These are phyloP conservation scores for Sminthurides bifidus DNA, from an alignment of 1,140 invertebrate genomes.

Conservation along the genomic window DNA sequence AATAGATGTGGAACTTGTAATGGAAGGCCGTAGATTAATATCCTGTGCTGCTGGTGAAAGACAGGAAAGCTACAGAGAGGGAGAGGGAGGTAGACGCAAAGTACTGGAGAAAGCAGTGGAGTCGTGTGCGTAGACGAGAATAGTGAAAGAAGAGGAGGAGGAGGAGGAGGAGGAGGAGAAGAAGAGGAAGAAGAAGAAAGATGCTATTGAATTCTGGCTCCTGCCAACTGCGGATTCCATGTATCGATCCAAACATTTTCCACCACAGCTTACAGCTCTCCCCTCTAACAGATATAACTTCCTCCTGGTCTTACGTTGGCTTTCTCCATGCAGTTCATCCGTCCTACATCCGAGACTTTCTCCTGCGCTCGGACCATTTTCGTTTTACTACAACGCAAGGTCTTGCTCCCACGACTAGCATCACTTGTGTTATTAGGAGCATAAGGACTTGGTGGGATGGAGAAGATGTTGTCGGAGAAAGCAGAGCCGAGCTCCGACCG, in stretches of 20 bases:
- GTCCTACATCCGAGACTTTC: too few species aligned
- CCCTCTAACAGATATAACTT: too few species aligned
- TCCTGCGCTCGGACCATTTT: too few species aligned
- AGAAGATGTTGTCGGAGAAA: too few species aligned
- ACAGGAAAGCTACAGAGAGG: background rate
- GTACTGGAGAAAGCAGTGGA: background rate
- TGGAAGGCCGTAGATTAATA: background rate
- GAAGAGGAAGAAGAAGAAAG: background rate
- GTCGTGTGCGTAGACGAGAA: background rate
- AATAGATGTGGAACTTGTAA: background rate
- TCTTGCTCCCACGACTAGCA: too few species aligned
- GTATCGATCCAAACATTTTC: conserved; percentile 4
- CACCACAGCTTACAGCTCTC: background rate
- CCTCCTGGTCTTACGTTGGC: too few species aligned
- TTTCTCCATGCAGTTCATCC: too few species aligned
- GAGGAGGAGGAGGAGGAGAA: background rate
- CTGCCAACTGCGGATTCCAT: conserved; percentile 10
- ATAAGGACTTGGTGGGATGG: too few species aligned
- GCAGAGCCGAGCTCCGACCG: too few species aligned
- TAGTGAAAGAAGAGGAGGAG: background rate
- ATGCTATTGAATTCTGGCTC: conserved; percentile 10
- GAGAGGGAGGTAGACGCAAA: background rate
- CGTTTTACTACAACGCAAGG: too few species aligned
- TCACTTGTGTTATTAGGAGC: too few species aligned
- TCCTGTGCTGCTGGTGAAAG: too few species aligned